phyloP scores from a whole-genome alignment of 1,140 invertebrate species.

The Drosophila mauritiana region DNA sequence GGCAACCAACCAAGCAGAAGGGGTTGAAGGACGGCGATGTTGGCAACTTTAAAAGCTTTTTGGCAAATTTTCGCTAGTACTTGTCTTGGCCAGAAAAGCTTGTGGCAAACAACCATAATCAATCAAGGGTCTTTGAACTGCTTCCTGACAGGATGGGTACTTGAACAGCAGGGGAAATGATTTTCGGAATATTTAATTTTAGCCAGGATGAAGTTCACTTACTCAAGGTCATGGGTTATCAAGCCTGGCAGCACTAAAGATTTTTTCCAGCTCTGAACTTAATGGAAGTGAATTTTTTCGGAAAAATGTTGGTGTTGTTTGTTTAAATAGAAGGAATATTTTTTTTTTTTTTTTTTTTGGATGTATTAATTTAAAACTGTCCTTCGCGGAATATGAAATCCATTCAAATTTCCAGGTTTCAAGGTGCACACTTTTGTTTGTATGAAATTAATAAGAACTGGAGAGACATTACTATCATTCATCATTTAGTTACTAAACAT shows the following conservation, averaged over 20 bases:
- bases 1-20: constrained; percentile 27
- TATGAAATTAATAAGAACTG: background rate
- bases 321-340: too few species aligned
- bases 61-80: constrained; percentile 33
- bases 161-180: constrained; percentile 1
- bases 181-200: constrained; percentile 7
- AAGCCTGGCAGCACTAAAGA: background rate
- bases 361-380: too few species aligned
- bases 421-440: too few species aligned
- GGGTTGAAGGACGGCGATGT: background rate
- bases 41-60: constrained; percentile 54
- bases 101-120: constrained; percentile 39
- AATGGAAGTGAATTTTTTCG: background rate
- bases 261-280: background rate
- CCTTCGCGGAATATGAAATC: too few species aligned
- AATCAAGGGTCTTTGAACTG: constrained; percentile 19
- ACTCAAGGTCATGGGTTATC: background rate
- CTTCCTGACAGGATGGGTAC: constrained; percentile 2
- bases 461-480: too few species aligned
- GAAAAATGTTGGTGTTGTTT: too few species aligned
- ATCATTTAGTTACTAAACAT: background rate
- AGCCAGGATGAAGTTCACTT: background rate
- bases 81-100: constrained; percentile 7
- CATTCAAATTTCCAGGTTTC: too few species aligned
- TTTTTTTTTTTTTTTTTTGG: too few species aligned